Evolutionary conservation across 2,113 vertebrate species (phyloP).

Genomic region (Polyodon spathula): DNA sequence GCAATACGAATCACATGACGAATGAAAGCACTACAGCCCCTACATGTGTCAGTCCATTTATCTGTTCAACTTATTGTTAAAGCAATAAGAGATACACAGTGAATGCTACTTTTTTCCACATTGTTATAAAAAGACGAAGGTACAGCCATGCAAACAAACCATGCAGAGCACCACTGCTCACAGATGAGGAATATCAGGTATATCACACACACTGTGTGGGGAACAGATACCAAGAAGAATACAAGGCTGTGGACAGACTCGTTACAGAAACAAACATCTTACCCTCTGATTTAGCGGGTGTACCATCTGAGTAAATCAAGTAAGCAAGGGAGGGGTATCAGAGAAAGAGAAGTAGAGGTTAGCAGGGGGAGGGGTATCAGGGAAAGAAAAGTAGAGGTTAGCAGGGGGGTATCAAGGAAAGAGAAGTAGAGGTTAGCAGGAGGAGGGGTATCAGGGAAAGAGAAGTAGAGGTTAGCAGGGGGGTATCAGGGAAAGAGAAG

Average conservation of each 20-base stretch:
- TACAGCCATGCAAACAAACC: too few relatives aligned
- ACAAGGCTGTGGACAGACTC: slow-evolving; percentile 46
- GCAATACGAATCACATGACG: too few relatives aligned
- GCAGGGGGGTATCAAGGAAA: slow-evolving; percentile 72
- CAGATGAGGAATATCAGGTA: slow-evolving; percentile 25
- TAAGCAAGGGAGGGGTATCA: slow-evolving; percentile 72
- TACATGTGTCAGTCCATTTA: background rate
- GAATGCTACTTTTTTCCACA: too few relatives aligned
- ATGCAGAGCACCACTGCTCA: too few relatives aligned
- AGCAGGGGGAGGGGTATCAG: too few relatives aligned
- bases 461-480: slow-evolving; percentile 32
- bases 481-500: slow-evolving; percentile 11
- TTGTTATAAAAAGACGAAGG: background rate
- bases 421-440: slow-evolving; percentile 27
- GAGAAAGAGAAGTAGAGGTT: slow-evolving; percentile 52
- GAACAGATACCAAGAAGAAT: slow-evolving; percentile 10
- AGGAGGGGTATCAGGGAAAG: slow-evolving; percentile 37
- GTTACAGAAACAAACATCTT: slow-evolving; percentile 73
- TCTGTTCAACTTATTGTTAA: slow-evolving; percentile 45
- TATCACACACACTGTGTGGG: too few relatives aligned
- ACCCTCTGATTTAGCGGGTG: slow-evolving; percentile 89
- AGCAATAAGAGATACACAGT: too few relatives aligned
- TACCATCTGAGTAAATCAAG: too few relatives aligned
- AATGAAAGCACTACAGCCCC: too few relatives aligned
- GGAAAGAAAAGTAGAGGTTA: too few relatives aligned